phyloP scores from a whole-genome alignment of 2,888 invertebrate genomes.

The Ectemnius lituratus region DNA sequence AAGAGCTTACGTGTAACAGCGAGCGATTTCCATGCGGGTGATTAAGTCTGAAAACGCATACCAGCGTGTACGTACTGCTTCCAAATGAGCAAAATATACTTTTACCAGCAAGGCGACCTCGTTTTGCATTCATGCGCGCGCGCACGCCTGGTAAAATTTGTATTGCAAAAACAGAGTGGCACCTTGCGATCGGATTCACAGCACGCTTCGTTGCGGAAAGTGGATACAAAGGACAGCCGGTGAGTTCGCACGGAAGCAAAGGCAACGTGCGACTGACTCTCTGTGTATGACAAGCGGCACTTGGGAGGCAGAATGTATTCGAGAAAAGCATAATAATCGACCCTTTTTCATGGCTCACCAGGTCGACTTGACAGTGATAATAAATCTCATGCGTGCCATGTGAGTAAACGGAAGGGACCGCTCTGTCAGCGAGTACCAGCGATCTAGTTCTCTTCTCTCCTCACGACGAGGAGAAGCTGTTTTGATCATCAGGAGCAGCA shows the following conservation, averaged over 20 bases:
- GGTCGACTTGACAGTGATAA: conserved; percentile 49
- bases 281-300: too few species aligned
- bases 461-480: conserved; percentile 32
- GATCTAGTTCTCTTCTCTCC: conserved; percentile 30
- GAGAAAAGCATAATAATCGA: conserved; percentile 50
- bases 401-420: conserved; percentile 57
- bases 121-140: conserved; percentile 23
- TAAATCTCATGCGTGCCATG: conserved; percentile 54
- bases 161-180: conserved; percentile 7
- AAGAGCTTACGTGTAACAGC: conserved; percentile 13
- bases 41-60: conserved; percentile 50
- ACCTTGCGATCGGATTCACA: not conserved
- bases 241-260: not conserved
- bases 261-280: too few species aligned
- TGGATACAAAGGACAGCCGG: not conserved
- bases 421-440: conserved; percentile 55
- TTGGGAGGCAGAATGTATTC: not conserved
- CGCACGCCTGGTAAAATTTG: not conserved
- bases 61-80: conserved; percentile 12
- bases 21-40: conserved; percentile 50
- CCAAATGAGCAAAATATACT: conserved; percentile 27
- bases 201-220: not conserved
- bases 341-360: conserved; percentile 12
- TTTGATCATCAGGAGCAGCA: conserved; percentile 51
- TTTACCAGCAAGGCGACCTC: conserved; percentile 42